Percentiles rank a stretch among this genome's conserved stretches.
These are phyloP conservation scores for Physocephala rufipes DNA, from an alignment of 2,888 invertebrate genomes.

Conservation along the genomic window DNA sequence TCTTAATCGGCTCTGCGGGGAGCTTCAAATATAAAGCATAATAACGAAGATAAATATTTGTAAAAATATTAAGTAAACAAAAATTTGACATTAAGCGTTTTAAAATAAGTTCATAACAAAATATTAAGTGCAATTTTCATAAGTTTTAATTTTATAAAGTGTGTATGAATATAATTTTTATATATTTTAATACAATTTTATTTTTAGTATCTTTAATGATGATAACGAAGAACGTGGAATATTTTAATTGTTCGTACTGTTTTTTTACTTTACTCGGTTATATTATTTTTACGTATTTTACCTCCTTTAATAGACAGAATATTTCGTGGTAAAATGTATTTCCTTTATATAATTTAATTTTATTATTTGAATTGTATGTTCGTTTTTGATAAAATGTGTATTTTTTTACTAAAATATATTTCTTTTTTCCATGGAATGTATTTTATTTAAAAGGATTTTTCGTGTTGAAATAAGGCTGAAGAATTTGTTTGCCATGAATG, in stretches of 20 bases:
- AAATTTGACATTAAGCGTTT: conserved; percentile 25
- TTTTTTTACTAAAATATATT: not conserved
- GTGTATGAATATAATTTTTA: conserved; percentile 18
- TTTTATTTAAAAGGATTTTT: no score
- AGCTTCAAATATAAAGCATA: conserved; percentile 37
- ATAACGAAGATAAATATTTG: conserved; percentile 35
- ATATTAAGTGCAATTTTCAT: not conserved
- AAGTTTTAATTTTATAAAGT: conserved; percentile 10
- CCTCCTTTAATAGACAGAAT: no score
- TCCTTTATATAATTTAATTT: no score
- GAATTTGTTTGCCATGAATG: no score
- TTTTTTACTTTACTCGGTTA: no score
- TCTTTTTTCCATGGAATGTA: not conserved
- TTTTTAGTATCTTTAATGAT: conserved; percentile 1
- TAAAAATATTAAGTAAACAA: conserved; percentile 28
- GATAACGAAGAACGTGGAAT: not conserved
- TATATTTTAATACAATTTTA: not conserved
- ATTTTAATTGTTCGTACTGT: no score
- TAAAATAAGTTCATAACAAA: conserved; percentile 22
- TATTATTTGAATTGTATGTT: no score
- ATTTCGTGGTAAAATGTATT: no score
- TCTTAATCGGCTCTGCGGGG: conserved; percentile 52
- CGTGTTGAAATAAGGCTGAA: no score
- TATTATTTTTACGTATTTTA: no score
- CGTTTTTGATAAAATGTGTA: not conserved